A percentile compares a stretch with the other conserved stretches of the same genome.
phyloP scores from a whole-genome alignment of 1,140 invertebrate species.

The Galleria mellonella region DNA sequence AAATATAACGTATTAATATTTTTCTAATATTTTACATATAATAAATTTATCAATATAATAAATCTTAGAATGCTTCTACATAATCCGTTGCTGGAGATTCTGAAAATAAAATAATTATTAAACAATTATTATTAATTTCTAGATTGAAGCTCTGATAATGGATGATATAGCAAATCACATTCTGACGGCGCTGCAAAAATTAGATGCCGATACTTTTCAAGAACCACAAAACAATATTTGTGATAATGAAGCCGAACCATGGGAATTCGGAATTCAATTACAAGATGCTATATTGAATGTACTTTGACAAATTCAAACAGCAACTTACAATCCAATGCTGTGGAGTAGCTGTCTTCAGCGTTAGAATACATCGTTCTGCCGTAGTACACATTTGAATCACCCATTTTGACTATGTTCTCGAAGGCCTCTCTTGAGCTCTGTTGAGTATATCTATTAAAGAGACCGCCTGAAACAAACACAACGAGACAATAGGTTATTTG shows the following conservation, averaged over 20 bases:
- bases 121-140: conserved; percentile 4
- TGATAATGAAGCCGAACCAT: conserved; percentile 24
- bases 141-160: conserved; percentile 51
- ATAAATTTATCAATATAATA: no score
- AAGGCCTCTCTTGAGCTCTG: conserved; percentile 35
- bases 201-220: conserved; percentile 19
- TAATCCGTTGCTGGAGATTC: no score
- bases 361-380: conserved; percentile 29
- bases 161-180: conserved; percentile 57
- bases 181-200: conserved; percentile 33
- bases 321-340: conserved; percentile 50
- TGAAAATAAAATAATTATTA: no score
- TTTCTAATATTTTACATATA: conserved; percentile 5
- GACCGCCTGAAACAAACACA: conserved; percentile 37
- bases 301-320: no score
- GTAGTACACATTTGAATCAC: conserved; percentile 30
- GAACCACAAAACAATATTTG: conserved; percentile 26
- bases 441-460: conserved; percentile 43
- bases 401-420: conserved; percentile 30
- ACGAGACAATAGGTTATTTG: conserved; percentile 16
- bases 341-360: conserved; percentile 48
- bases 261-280: conserved; percentile 38
- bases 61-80: no score
- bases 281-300: conserved; percentile 52
- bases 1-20: conserved; percentile 18